A percentile compares a stretch with the other conserved stretches of the same genome.
Evolutionary conservation across 1,140 invertebrate genomes (phyloP).

Genomic region (Leptinotarsa undecemlineata): DNA sequence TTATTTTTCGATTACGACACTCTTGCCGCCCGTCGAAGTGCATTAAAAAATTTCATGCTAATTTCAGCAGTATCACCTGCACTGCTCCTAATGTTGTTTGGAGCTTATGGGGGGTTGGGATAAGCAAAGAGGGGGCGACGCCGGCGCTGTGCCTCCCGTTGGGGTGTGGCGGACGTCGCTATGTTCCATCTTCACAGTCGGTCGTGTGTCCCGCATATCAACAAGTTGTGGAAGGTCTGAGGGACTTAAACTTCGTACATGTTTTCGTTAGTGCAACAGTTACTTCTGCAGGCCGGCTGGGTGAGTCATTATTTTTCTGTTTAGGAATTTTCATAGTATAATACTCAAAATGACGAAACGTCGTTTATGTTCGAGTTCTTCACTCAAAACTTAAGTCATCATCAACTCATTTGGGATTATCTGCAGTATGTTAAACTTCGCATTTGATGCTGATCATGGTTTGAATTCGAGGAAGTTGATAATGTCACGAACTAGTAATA

Average conservation of each 20-base stretch:
- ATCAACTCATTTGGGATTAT: no score
- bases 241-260: constrained; percentile 11
- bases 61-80: constrained; percentile 34
- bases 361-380: no score
- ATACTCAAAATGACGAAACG: no score
- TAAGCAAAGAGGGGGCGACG: constrained; percentile 38
- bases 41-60: constrained; percentile 24
- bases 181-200: constrained; percentile 46
- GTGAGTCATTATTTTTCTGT: neutral
- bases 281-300: neutral
- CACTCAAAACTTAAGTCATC: no score
- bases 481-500: no score
- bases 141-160: constrained; percentile 43
- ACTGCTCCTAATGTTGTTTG: constrained; percentile 30
- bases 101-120: constrained; percentile 27
- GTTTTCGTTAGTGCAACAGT: constrained; percentile 23
- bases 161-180: constrained; percentile 50
- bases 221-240: constrained; percentile 22
- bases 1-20: constrained; percentile 15
- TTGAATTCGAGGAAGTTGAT: no score
- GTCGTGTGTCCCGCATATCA: constrained; percentile 41
- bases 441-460: no score
- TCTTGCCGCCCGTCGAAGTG: constrained; percentile 17
- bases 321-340: no score
- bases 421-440: no score